Base-by-base conservation (phyloP, 2,797 vertebrate species). In the Rhinophrynus dorsalis region DNA sequence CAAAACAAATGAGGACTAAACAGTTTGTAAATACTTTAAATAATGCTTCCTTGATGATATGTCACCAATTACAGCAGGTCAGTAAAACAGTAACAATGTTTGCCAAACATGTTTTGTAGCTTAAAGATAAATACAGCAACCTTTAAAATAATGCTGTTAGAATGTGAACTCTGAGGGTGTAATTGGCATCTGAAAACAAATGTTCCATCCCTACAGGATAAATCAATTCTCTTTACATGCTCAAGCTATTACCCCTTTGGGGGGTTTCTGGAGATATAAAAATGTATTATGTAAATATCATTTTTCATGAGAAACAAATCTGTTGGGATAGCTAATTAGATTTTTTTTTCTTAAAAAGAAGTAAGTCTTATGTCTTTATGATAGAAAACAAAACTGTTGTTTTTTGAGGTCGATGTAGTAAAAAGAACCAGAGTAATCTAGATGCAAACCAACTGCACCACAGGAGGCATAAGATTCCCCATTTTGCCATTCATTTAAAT, bases 191-290 rank as follows among this genome's bases (percentile, higher is more conserved):
- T 52, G 52, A 59, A 73, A 52, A 59, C 62, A 66, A 59, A 59
- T 52, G 35, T 47, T 40, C 26, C 60, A 51, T 59, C 55, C 62
- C 70, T 54, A 67, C 62, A 67, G 62, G 59, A 73, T 66, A 59
- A 73, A 73, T 73, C 70, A 60, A 73, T 66, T 66, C 60, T 73
- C 35, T 37, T 66, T 67, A 66, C 62, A 67, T 66, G 47, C 62
- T 62, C 62, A 26, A 60, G 55, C 55, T 59, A 73, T 73, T 73
- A 73, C 52, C 55, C 70, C 54, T 62, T 60, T 59, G 62, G 55
- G 62, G 61, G 47, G 48, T 73, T 65, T 35, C 17, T 1, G 21
- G 9, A 60, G 55, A 66, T 59, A 66, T 73, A 67, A 66, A 65
- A 66, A 30, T 29, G 23, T 57, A 32, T 57, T 59, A 73, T 66